Evolutionary conservation across 2,113 vertebrate species (phyloP).

Genomic region (Anhinga rufa): DNA sequence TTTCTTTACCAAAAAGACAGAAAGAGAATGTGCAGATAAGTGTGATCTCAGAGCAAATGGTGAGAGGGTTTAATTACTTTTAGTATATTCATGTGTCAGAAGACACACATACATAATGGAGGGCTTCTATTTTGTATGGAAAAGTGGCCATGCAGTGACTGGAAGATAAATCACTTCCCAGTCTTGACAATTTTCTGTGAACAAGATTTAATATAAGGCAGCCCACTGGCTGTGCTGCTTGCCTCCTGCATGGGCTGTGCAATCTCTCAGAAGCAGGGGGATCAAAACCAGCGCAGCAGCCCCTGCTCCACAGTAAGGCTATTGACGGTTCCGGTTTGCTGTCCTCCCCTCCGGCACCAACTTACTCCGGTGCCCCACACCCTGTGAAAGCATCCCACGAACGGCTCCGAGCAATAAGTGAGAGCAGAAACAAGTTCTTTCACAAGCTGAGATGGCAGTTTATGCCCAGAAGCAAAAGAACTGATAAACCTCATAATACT

Average conservation of each 20-base stretch:
- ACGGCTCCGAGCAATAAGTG: background rate
- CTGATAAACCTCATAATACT: slow-evolving; percentile 44
- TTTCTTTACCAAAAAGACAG: background rate
- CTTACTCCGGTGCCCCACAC: background rate
- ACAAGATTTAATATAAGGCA: background rate
- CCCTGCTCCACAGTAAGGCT: background rate
- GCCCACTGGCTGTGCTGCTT: background rate
- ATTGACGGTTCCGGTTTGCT: background rate
- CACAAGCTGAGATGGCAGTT: slow-evolving; percentile 35
- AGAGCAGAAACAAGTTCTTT: background rate
- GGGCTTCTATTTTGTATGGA: background rate
- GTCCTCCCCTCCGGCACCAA: background rate
- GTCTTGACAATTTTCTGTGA: background rate
- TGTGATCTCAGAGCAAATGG: background rate
- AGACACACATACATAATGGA: background rate
- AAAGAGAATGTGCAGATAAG: background rate
- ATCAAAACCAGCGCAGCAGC: background rate
- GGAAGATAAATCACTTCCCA: background rate
- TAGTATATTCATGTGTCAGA: background rate
- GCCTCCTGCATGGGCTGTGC: background rate
- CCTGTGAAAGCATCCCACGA: slow-evolving; percentile 34
- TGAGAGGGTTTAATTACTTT: background rate
- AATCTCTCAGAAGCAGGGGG: background rate
- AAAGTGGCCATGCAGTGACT: background rate
- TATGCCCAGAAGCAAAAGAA: slow-evolving; percentile 45